These are phyloP conservation scores for Aphelenchoides avenae DNA, from an alignment of 1,140 invertebrate genomes.

Conservation along the genomic window DNA sequence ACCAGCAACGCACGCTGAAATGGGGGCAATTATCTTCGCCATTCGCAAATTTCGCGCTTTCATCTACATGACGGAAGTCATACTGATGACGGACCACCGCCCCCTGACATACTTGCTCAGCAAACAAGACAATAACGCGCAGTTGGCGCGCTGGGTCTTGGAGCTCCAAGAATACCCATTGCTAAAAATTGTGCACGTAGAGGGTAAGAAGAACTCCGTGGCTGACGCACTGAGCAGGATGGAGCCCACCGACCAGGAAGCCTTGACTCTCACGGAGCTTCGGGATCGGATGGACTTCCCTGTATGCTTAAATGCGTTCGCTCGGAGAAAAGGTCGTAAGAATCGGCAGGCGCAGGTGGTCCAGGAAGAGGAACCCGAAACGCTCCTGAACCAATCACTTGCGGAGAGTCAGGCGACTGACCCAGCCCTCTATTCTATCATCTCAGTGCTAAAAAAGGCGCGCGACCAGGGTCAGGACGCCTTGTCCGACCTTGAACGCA, in stretches of 20 bases:
- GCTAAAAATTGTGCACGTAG: conserved; percentile 13
- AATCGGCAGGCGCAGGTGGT: too few species aligned
- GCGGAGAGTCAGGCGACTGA: too few species aligned
- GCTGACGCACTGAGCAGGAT: conserved; percentile 7
- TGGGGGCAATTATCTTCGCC: conserved; percentile 12
- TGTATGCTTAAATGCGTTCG: conserved; percentile 10
- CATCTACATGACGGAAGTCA: conserved; percentile 16
- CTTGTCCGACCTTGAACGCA: too few species aligned
- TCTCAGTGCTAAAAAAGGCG: too few species aligned
- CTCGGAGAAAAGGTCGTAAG: too few species aligned
- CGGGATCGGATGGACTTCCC: conserved; percentile 10
- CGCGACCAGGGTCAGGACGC: too few species aligned
- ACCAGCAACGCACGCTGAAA: conserved; percentile 13
- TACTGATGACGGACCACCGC: conserved; percentile 20
- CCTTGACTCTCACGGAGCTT: too few species aligned
- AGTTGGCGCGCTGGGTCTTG: conserved; percentile 20
- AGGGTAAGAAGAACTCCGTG: conserved; percentile 2
- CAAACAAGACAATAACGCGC: conserved; percentile 10
- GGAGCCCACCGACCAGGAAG: too few species aligned
- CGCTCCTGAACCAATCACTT: too few species aligned
- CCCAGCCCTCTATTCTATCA: too few species aligned
- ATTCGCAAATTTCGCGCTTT: conserved; percentile 19
- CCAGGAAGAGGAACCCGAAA: too few species aligned
- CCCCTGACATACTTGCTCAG: conserved; percentile 13
- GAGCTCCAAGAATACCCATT: conserved; percentile 14